phyloP scores from a whole-genome alignment of 2,888 invertebrate genomes.

The Drosophila cognata region DNA sequence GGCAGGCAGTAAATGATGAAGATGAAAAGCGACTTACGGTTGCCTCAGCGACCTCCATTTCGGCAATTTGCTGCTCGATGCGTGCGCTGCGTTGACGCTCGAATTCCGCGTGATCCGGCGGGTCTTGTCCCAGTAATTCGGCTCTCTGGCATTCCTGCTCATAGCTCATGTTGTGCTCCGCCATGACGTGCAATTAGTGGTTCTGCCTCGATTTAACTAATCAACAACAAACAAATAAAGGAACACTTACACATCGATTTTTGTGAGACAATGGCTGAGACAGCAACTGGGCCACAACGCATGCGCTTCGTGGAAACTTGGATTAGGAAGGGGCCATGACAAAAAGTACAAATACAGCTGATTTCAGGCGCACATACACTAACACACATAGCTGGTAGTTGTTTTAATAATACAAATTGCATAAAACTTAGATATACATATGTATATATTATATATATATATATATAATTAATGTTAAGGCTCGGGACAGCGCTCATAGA shows the following conservation, averaged over 20 bases:
- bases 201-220: constrained; percentile 28
- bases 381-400: background rate
- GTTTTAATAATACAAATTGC: constrained; percentile 22
- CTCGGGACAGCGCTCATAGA: constrained; percentile 87
- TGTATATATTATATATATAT: constrained; percentile 18
- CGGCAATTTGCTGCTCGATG: constrained; percentile 79
- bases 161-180: constrained; percentile 87
- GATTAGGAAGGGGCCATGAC: background rate
- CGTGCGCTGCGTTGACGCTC: constrained; percentile 86
- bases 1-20: background rate
- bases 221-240: constrained; percentile 1
- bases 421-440: background rate
- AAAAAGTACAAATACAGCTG: background rate
- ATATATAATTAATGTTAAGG: constrained; percentile 37
- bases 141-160: constrained; percentile 92
- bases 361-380: background rate
- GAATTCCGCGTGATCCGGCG: constrained; percentile 89
- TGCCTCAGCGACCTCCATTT: constrained; percentile 86
- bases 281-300: constrained; percentile 52
- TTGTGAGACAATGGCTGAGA: constrained; percentile 29
- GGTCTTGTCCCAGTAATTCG: constrained; percentile 90
- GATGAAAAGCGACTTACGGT: constrained; percentile 77
- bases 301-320: constrained; percentile 34
- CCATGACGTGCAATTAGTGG: constrained; percentile 62
- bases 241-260: constrained; percentile 60